These are phyloP conservation scores for Drosophila navojoa DNA, from an alignment of 1,140 invertebrate species.

Conservation along the genomic window DNA sequence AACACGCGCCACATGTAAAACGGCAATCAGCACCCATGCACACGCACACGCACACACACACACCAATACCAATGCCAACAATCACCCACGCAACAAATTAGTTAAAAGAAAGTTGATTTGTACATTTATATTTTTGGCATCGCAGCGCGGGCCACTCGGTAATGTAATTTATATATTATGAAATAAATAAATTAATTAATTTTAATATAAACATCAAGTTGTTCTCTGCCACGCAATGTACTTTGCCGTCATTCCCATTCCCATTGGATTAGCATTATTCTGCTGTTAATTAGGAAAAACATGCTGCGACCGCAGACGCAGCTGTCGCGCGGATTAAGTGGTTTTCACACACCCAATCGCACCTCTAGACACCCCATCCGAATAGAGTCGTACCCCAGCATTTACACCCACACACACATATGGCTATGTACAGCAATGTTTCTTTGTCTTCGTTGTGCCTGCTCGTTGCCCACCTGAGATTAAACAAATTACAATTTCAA, in stretches of 20 bases:
- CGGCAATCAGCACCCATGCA: conserved; percentile 9
- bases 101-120: conserved; percentile 68
- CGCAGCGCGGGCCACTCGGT: conserved; percentile 43
- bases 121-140: conserved; percentile 52
- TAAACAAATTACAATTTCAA: conserved; percentile 82
- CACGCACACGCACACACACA: conserved; percentile 11
- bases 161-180: conserved; percentile 82
- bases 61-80: not conserved
- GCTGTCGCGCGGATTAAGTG: conserved; percentile 64
- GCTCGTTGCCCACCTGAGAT: conserved; percentile 66
- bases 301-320: conserved; percentile 34
- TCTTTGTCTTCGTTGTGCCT: conserved; percentile 33
- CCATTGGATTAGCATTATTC: conserved; percentile 63
- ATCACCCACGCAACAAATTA: conserved; percentile 53
- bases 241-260: conserved; percentile 1
- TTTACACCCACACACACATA: not conserved
- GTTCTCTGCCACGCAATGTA: conserved; percentile 16
- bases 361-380: not conserved
- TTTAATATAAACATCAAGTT: conserved; percentile 72
- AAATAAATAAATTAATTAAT: conserved; percentile 82
- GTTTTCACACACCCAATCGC: conserved; percentile 21
- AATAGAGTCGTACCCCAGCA: conserved; percentile 47
- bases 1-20: conserved; percentile 97
- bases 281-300: conserved; percentile 69
- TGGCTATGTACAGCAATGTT: conserved; percentile 37